These are phyloP conservation scores for Catharus bicknelli DNA, from an alignment of 2,113 vertebrate species.

Conservation along the genomic window DNA sequence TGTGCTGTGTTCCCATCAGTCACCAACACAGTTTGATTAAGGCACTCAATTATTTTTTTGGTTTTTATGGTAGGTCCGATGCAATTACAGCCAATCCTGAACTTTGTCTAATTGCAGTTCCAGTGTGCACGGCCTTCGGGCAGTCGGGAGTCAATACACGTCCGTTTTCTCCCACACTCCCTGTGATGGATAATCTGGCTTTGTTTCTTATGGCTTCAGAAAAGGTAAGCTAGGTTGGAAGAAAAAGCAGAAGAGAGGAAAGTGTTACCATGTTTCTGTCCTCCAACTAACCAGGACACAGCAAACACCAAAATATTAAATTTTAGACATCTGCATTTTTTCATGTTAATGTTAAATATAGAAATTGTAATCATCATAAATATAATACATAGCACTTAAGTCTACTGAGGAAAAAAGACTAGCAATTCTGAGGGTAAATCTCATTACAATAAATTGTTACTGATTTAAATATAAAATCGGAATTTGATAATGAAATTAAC, in stretches of 20 bases:
- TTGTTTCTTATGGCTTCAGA: slow-evolving; percentile 99
- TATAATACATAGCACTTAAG: background rate
- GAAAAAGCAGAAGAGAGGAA: slow-evolving; percentile 43
- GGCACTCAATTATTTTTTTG: slow-evolving; percentile 98
- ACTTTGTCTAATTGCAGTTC: slow-evolving; percentile 92
- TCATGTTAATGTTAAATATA: slow-evolving; percentile 43
- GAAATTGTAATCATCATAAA: background rate
- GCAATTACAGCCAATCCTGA: slow-evolving; percentile 96
- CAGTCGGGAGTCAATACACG: slow-evolving; percentile 94
- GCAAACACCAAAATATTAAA: slow-evolving; percentile 79
- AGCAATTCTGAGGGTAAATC: slow-evolving; percentile 6
- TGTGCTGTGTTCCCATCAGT: slow-evolving; percentile 84
- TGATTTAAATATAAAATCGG: slow-evolving; percentile 1
- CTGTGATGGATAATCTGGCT: slow-evolving; percentile 97
- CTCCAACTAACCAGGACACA: slow-evolving; percentile 35
- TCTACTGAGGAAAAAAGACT: background rate
- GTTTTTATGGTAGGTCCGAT: slow-evolving; percentile 98
- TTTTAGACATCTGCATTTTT: slow-evolving; percentile 97
- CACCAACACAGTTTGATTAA: slow-evolving; percentile 89
- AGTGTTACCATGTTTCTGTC: slow-evolving; percentile 68
- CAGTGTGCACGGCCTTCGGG: slow-evolving; percentile 92
- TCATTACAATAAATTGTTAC: background rate
- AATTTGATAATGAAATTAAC: slow-evolving; percentile 22
- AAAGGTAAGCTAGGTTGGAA: slow-evolving; percentile 89
- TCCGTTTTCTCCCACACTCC: slow-evolving; percentile 94